These are phyloP conservation scores for Desmophyllum pertusum DNA, from an alignment of 92 coral and sea anemone species.

Conservation along the genomic window DNA sequence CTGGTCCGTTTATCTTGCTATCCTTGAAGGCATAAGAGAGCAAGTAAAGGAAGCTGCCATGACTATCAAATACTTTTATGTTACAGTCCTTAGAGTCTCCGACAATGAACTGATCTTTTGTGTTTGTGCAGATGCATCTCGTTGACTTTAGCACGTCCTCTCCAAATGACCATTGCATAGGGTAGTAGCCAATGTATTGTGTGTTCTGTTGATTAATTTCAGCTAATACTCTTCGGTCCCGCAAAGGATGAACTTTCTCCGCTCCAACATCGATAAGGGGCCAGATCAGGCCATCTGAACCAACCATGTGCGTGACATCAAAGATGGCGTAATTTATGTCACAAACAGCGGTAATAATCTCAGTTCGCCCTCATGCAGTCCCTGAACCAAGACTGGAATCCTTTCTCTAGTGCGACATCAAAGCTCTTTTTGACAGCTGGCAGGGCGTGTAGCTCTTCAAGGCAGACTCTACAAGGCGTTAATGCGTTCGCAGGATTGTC, in stretches of 20 bases:
- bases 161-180: background rate
- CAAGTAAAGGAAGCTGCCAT: background rate
- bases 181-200: background rate
- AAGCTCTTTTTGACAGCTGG: background rate
- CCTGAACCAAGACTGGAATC: no score
- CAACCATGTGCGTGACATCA: background rate
- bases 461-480: background rate
- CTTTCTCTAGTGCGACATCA: no score
- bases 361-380: background rate
- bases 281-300: background rate
- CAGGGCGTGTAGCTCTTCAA: background rate
- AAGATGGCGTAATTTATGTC: background rate
- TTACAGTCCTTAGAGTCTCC: no score
- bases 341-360: background rate
- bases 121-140: no score
- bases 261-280: no score
- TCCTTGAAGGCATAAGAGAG: background rate
- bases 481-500: background rate
- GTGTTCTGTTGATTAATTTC: background rate
- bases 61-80: background rate
- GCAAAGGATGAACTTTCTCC: no score
- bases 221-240: no score
- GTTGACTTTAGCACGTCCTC: background rate
- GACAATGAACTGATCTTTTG: no score
- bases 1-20: no score